A percentile compares a stretch with the other conserved stretches of the same genome.
Conservation (phyloP, 2,113 vertebrate genomes). For the Leptosomus discolor region DNA sequence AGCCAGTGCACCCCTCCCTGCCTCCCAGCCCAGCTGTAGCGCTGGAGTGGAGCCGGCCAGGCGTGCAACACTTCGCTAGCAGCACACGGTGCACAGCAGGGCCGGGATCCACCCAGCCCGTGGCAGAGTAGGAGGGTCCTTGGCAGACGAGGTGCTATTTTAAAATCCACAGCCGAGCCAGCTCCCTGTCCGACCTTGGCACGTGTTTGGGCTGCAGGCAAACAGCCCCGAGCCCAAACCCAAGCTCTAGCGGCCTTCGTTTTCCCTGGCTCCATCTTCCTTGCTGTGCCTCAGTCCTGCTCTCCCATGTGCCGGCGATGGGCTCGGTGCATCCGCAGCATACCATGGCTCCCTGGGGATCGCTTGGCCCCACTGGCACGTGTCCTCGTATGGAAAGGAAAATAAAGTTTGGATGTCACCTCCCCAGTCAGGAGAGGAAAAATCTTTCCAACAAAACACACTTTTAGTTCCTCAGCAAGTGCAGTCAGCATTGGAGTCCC, state of each 20-base stretch:
- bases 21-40: background rate
- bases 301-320: background rate
- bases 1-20: background rate
- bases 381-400: background rate
- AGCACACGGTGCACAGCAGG: background rate
- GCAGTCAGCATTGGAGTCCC: background rate
- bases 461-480: background rate
- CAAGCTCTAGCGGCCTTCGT: background rate
- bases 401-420: constrained; percentile 50
- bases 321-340: rapidly evolving
- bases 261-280: background rate
- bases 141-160: background rate
- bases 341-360: background rate
- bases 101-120: background rate
- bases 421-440: constrained; percentile 49
- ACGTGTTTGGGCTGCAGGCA: background rate
- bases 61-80: background rate
- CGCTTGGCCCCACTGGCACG: background rate
- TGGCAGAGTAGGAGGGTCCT: constrained; percentile 39
- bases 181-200: background rate
- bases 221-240: background rate
- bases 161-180: background rate
- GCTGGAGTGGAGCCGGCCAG: background rate
- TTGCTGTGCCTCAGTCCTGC: rapidly evolving
- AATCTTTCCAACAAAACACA: constrained; percentile 57